Percentiles rank a stretch among this genome's conserved stretches.
Evolutionary conservation across 2,888 invertebrate genomes (phyloP).

Genomic region (Icerya purchasi): DNA sequence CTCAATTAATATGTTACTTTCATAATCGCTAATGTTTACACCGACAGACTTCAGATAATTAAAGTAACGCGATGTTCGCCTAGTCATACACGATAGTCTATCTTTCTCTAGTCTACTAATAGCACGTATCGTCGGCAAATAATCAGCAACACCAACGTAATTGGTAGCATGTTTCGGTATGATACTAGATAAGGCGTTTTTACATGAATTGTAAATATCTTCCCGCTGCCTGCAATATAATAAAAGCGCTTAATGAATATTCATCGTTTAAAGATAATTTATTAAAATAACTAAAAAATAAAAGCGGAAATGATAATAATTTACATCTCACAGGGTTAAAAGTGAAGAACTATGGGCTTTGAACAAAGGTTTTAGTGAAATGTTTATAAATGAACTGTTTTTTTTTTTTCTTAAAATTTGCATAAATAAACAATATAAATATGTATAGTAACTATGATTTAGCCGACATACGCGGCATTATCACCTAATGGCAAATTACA

Average conservation of each 20-base stretch:
- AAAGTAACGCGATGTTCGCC: constrained; percentile 52
- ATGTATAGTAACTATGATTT: no score
- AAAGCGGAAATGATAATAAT: no score
- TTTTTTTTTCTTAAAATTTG: no score
- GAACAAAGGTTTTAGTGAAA: no score
- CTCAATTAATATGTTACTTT: constrained; percentile 11
- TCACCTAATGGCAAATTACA: no score
- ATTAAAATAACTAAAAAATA: no score
- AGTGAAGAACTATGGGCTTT: no score
- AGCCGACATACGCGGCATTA: no score
- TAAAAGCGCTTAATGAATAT: neutral
- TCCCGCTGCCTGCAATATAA: constrained; percentile 5
- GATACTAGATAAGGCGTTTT: constrained; percentile 1
- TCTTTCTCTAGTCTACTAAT: constrained; percentile 46
- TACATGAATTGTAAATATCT: neutral
- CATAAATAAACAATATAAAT: no score
- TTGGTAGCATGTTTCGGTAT: neutral
- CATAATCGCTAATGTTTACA: constrained; percentile 21
- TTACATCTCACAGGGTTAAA: no score
- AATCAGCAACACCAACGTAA: constrained; percentile 30
- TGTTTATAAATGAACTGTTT: no score
- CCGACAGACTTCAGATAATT: constrained; percentile 47
- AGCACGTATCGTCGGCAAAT: constrained; percentile 41
- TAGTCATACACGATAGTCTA: constrained; percentile 34
- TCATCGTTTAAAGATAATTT: no score